Conservation (phyloP, 2,113 vertebrate species). For the Xiphorhynchus elegans region DNA sequence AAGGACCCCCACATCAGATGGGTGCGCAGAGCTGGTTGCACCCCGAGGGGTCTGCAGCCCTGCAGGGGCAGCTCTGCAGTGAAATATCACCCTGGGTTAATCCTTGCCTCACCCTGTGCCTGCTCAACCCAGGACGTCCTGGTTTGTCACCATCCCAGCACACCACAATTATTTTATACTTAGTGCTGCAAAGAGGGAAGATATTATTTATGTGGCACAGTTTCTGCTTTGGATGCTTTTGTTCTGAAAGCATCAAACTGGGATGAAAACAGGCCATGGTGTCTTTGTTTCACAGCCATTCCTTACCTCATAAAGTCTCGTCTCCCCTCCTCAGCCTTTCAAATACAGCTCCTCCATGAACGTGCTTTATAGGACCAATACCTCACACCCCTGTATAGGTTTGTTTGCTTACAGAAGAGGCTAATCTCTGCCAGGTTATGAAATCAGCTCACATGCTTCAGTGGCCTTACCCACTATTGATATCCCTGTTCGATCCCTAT, state of each 20-base stretch:
- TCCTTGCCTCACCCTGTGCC: not conserved
- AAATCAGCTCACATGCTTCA: conserved; percentile 53
- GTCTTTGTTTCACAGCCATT: not conserved
- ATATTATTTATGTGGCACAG: not conserved
- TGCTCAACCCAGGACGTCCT: not conserved
- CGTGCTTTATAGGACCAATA: not conserved
- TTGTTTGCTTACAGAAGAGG: not conserved
- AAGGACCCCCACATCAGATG: not conserved
- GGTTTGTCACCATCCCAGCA: not conserved
- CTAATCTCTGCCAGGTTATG: conserved; percentile 32
- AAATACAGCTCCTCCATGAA: not conserved
- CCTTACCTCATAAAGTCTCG: not conserved
- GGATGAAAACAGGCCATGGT: not conserved
- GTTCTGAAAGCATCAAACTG: not conserved
- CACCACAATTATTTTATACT: not conserved
- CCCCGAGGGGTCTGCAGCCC: not conserved
- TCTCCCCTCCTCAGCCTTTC: not conserved
- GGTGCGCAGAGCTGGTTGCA: not conserved
- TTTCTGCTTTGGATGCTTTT: not conserved
- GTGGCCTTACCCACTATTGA: not conserved
- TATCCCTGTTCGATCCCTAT: accelerated
- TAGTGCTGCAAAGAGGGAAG: not conserved
- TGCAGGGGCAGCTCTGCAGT: not conserved
- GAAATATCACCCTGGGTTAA: not conserved
- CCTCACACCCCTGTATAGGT: not conserved